These are phyloP conservation scores for Synanthedon vespiformis DNA, from an alignment of 2,888 invertebrate genomes.

Conservation along the genomic window DNA sequence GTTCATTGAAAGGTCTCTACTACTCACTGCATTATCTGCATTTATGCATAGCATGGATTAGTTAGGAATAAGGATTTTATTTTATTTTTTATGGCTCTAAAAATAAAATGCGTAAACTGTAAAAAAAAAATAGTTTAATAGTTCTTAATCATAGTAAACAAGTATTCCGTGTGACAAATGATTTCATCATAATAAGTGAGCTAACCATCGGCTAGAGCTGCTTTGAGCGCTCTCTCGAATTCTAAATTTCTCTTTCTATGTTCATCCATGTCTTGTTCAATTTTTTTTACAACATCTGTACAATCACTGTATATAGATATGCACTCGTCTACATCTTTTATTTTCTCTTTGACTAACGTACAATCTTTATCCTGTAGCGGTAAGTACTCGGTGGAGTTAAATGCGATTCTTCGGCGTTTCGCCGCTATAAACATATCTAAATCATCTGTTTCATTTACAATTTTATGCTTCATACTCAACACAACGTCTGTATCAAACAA, in stretches of 20 bases:
- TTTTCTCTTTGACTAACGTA: slow-evolving; percentile 43
- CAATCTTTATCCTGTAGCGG: slow-evolving; percentile 50
- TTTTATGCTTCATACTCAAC: slow-evolving; percentile 43
- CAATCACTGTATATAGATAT: slow-evolving; percentile 41
- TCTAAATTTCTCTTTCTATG: slow-evolving; percentile 53
- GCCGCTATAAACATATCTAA: slow-evolving; percentile 42
- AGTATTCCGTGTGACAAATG: neutral
- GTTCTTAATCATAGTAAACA: neutral
- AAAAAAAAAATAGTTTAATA: neutral
- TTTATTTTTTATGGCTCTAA: neutral
- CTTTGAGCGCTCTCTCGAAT: slow-evolving; percentile 57
- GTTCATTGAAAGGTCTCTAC: too few relatives aligned
- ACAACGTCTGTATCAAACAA: slow-evolving; percentile 57
- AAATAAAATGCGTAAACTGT: neutral
- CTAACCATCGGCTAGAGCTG: slow-evolving; percentile 46
- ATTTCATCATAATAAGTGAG: neutral
- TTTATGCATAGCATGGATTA: too few relatives aligned
- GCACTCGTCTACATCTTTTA: slow-evolving; percentile 35
- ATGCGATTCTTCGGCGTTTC: slow-evolving; percentile 54
- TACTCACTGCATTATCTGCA: too few relatives aligned
- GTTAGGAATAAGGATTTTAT: neutral
- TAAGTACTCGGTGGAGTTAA: slow-evolving; percentile 44
- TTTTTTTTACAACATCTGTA: slow-evolving; percentile 44
- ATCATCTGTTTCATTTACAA: slow-evolving; percentile 39
- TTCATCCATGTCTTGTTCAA: slow-evolving; percentile 59